Base-by-base conservation (phyloP, 23 tunicate genomes). In the Botrylloides violaceus region DNA sequence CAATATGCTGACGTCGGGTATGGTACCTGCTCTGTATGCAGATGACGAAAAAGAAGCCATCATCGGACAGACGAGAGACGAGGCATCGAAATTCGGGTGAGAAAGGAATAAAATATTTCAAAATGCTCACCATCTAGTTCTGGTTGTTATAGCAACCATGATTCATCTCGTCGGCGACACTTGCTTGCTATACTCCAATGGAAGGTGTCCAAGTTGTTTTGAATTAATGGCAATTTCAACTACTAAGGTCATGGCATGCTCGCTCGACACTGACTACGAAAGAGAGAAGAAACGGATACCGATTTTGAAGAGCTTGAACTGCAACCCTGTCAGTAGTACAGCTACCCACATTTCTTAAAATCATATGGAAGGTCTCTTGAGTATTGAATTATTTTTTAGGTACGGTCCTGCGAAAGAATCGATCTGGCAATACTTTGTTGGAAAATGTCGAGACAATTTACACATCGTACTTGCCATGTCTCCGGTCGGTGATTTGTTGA, bases 41-140 rank as follows among this genome's bases (percentile, higher is more conserved):
- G 99, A 95, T 62, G 99, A 95, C 71, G 99, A 95, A 80, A 95
- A 95, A 36, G 99, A 95, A 63, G 99, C 83, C 29, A 79, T 95
- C 71, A 83, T 95, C 43, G 95, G 95, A 35, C 82, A 78, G 55
- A 79, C 82, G 83, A 79, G 99, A 70, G 99, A 95, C 57, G 99
- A 95, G 58, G 96, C 99, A 29, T 32, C 73, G 6, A 87, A 87
- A 56, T 32, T 33, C 3, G 96, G 96, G 86, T 95, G 36, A 66
- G 68, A 59, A 24, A 30, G 27, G 9, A 29, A 20, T 47, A 30
- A 26, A n/a, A n/a, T n/a, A n/a, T n/a, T n/a, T n/a, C n/a, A n/a
- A n/a, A n/a, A n/a, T n/a, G n/a, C n/a, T n/a, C n/a, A n/a, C n/a
- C n/a, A n/a, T n/a, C n/a, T n/a, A n/a, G n/a, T n/a, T n/a, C n/a